Conservation (phyloP, 2,113 vertebrate species). For the Sialia sialis region DNA sequence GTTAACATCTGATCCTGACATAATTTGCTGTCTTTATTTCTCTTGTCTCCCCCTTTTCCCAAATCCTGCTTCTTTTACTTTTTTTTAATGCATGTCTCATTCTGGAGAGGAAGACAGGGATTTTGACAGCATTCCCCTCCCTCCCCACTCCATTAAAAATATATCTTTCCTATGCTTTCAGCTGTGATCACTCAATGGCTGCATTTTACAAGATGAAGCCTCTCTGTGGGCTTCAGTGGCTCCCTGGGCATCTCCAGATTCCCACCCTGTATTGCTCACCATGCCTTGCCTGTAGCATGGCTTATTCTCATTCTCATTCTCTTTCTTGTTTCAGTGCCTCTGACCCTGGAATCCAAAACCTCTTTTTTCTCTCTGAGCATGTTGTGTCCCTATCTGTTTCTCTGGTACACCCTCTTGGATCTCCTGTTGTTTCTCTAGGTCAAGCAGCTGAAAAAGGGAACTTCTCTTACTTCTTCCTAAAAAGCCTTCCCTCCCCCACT, state of each 20-base stretch:
- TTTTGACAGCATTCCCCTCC: neutral
- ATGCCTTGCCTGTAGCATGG: neutral
- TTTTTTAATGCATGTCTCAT: neutral
- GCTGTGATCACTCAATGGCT: neutral
- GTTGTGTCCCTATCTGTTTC: neutral
- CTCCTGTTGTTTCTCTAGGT: neutral
- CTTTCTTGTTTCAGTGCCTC: neutral
- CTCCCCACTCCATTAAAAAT: neutral
- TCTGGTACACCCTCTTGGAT: neutral
- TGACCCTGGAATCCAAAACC: neutral
- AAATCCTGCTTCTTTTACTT: neutral
- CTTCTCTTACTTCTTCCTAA: neutral
- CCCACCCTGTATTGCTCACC: neutral
- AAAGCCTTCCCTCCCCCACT: neutral
- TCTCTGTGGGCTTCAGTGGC: neutral
- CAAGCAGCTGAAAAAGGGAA: neutral
- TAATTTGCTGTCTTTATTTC: neutral
- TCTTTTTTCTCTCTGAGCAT: neutral
- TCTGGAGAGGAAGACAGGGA: neutral
- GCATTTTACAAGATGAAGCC: neutral
- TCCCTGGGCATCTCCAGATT: neutral
- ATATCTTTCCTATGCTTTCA: neutral
- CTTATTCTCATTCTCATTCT: neutral
- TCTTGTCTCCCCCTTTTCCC: accelerated
- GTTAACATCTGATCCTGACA: neutral